A percentile compares a stretch with the other conserved stretches of the same genome.
These are phyloP conservation scores for Halcyon malimbica DNA, from an alignment of 2,113 vertebrate genomes.

Conservation along the genomic window DNA sequence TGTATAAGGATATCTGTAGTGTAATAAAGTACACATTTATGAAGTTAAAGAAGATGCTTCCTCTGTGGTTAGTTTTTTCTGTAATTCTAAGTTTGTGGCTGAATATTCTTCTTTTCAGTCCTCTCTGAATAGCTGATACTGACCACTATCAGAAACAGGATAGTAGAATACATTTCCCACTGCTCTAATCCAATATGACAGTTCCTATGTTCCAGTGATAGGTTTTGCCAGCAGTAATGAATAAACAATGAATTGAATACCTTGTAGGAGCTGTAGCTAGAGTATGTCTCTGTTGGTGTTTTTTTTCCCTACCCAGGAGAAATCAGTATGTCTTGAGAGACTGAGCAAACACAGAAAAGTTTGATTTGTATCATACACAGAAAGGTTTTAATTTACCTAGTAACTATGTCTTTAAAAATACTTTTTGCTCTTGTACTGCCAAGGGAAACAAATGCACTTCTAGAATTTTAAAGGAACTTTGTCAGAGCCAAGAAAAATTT, in stretches of 20 bases:
- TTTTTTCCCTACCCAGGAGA: conserved; percentile 30
- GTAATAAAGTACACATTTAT: neutral
- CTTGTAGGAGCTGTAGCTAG: conserved; percentile 33
- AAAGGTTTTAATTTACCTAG: conserved; percentile 23
- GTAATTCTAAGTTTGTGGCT: neutral
- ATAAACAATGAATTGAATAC: conserved; percentile 52
- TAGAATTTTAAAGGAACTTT: conserved; percentile 33
- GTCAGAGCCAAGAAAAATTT: neutral
- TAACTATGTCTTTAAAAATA: conserved; percentile 13
- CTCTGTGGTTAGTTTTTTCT: neutral
- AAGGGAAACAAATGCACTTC: conserved; percentile 12
- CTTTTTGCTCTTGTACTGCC: neutral
- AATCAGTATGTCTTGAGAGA: conserved; percentile 13
- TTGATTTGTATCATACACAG: conserved; percentile 1
- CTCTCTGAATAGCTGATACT: conserved; percentile 18
- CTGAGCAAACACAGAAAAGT: conserved; percentile 5
- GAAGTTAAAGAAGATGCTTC: neutral
- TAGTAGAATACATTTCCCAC: neutral
- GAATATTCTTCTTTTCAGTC: neutral
- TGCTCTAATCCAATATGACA: conserved; percentile 52
- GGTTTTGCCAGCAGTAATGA: conserved; percentile 48
- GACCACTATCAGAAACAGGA: conserved; percentile 35
- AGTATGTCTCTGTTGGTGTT: neutral
- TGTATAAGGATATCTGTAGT: neutral
- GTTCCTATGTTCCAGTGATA: conserved; percentile 31